Evolutionary conservation across 2,113 vertebrate species (phyloP).

Genomic region (Forbesichthys agassizii): DNA sequence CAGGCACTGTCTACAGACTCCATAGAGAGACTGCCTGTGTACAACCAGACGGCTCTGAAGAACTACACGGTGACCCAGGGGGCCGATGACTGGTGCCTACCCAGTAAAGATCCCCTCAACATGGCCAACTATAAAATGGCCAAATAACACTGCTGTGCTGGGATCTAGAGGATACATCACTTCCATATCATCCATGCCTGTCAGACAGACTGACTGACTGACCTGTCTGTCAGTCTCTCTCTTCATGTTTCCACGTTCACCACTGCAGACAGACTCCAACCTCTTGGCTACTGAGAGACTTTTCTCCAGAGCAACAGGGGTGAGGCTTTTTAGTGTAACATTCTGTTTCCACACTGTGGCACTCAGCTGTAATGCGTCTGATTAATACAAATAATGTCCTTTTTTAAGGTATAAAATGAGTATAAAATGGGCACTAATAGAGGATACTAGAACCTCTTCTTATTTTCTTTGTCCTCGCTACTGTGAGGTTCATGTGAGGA

Average conservation of each 20-base stretch:
- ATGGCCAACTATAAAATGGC: conserved; percentile 82
- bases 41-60: conserved; percentile 92
- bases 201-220: not conserved
- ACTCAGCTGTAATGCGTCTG: conserved; percentile 8
- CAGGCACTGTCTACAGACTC: conserved; percentile 94
- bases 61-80: conserved; percentile 91
- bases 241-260: conserved; percentile 16
- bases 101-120: conserved; percentile 91
- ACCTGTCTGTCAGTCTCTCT: not conserved
- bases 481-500: no score
- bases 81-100: conserved; percentile 91
- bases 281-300: not conserved
- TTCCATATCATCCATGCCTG: conserved; percentile 4
- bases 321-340: conserved; percentile 15
- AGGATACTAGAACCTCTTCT: not conserved
- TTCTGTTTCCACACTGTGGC: conserved; percentile 14
- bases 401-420: not conserved
- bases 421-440: conserved; percentile 18
- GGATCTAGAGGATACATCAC: not conserved
- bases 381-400: not conserved
- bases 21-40: conserved; percentile 90
- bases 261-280: conserved; percentile 9
- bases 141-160: conserved; percentile 61
- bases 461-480: no score
- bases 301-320: conserved; percentile 8